These are phyloP conservation scores for Coenobita brevimanus DNA, from an alignment of 1,140 invertebrate species.

Conservation along the genomic window DNA sequence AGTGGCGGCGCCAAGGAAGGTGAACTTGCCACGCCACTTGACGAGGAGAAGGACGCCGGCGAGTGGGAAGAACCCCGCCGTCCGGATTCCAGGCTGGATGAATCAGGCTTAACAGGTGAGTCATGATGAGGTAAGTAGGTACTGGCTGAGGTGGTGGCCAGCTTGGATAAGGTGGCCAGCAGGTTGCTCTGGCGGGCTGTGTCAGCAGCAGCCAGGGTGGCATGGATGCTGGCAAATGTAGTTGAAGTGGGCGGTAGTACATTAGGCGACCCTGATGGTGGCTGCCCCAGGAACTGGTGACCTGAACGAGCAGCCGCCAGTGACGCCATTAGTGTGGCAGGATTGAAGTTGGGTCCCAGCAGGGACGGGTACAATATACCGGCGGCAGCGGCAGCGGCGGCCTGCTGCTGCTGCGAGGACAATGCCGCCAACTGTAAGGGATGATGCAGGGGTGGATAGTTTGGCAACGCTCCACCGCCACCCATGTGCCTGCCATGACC, in stretches of 20 bases:
- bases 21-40: constrained; percentile 33
- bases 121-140: constrained; percentile 56
- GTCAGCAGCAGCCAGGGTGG: constrained; percentile 51
- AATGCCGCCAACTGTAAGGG: constrained; percentile 52
- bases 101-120: constrained; percentile 51
- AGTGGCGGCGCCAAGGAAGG: constrained; percentile 47
- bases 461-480: constrained; percentile 12
- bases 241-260: constrained; percentile 33
- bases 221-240: constrained; percentile 49
- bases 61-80: constrained; percentile 34
- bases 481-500: constrained; percentile 21
- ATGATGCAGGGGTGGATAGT: constrained; percentile 38
- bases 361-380: constrained; percentile 60
- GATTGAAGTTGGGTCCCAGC: constrained; percentile 51
- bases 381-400: constrained; percentile 48
- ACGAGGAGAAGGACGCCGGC: constrained; percentile 42
- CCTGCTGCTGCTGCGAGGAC: constrained; percentile 49
- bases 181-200: constrained; percentile 45
- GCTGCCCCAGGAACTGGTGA: constrained; percentile 56
- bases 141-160: constrained; percentile 41
- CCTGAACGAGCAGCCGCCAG: constrained; percentile 47
- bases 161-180: constrained; percentile 56
- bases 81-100: constrained; percentile 13
- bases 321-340: constrained; percentile 53
- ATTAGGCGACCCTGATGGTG: constrained; percentile 33